Evolutionary conservation across 2,113 vertebrate species (phyloP), one percentile per base, ranked within the genome.

Genomic region (Malurus elegans): DNA sequence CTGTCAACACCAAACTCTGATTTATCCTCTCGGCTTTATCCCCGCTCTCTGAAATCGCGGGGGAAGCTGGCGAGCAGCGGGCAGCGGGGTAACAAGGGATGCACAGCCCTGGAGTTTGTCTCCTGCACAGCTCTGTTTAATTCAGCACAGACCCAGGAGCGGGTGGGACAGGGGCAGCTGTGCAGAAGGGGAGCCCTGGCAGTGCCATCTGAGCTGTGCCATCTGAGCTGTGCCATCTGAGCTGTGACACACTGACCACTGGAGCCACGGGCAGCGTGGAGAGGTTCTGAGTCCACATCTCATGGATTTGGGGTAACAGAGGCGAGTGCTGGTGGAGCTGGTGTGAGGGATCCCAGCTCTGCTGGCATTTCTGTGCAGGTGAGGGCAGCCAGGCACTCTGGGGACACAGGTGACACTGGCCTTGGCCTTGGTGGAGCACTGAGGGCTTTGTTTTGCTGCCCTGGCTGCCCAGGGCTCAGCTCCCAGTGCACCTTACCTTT

Each of bases 321-420:
- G 16, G 9, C 6, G 17, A 23, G 16, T 10, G 44, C 34, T 71
- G 50, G 2, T n/a, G 36, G 62, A 19, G 34, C 50, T 56, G 57
- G 8, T 0, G 0, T 2, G 13, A 1, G 4, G 4, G 18, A 32
- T 20, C 21, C 31, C 79, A 32, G 20, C 57, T 32, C 32, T 23
- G n/a, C 62, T 14, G 2, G 26, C 20, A 3, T 25, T 13, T 48
- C 50, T 32, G 7, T 9, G 3, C 1, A 0, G 47, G 17, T 36
- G 45, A 0, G 2, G 4, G 28, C 38, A 29, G 29, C 18, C 36
- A 12, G 26, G 1, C 4, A 0, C 34, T 9, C 29, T 9, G n/a
- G 40, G 82, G 57, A 36, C 57, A 34, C 66, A 26, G 40, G 8
- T 1, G 38, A 42, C 21, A 4, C n/a, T 54, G 44, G 19, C 54